Evolutionary conservation across 2,113 vertebrate genomes (phyloP).

Genomic region (Baryphthengus martii): DNA sequence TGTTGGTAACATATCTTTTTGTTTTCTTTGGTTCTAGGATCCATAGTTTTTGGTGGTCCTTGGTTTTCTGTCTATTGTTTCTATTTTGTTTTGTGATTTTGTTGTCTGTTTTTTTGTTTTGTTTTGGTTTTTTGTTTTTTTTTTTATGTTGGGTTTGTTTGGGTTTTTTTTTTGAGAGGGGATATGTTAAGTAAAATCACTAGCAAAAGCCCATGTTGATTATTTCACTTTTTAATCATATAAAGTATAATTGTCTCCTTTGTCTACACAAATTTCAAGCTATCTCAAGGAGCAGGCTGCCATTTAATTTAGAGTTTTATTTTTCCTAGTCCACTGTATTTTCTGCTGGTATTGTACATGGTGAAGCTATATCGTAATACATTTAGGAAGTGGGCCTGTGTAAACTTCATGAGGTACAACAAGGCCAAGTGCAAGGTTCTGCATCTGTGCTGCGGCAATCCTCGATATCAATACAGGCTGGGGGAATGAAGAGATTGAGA

Average conservation of each 20-base stretch:
- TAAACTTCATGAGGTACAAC: too few species aligned
- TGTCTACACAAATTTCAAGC: neutral
- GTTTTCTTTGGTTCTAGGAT: neutral
- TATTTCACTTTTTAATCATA: neutral
- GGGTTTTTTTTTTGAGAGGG: neutral
- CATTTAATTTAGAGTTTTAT: neutral
- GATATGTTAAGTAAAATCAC: neutral
- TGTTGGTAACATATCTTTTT: neutral
- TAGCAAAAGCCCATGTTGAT: neutral
- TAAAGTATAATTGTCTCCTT: neutral
- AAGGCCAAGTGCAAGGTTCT: too few species aligned
- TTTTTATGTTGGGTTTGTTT: too few species aligned
- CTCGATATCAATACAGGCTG: too few species aligned
- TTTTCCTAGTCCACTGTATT: neutral
- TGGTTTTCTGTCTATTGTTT: neutral
- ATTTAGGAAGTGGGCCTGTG: neutral
- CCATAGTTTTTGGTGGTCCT: neutral
- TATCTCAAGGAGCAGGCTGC: accelerated
- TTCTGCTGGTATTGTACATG: neutral
- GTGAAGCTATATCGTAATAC: neutral
- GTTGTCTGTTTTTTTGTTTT: too few species aligned
- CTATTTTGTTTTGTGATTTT: neutral
- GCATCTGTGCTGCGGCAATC: too few species aligned
- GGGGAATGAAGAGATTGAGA: too few species aligned
- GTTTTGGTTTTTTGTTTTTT: too few species aligned